phyloP scores from a whole-genome alignment of 2,797 vertebrate species.

The Pygocentrus nattereri region DNA sequence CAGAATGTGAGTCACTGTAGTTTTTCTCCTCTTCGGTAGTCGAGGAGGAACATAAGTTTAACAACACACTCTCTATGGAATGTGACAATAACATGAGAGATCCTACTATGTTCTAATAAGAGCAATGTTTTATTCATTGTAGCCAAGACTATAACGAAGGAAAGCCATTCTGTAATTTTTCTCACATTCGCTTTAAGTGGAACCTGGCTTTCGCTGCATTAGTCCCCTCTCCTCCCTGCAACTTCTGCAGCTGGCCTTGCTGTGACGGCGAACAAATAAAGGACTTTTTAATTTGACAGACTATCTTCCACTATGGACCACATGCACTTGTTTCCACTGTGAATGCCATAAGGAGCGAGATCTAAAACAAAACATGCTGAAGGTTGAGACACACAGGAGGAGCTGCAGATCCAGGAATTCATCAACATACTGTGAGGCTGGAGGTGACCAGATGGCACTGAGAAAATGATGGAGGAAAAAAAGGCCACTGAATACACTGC shows the following conservation, averaged over 20 bases:
- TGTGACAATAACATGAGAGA: too few species aligned
- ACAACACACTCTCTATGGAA: background rate
- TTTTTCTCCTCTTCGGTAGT: background rate
- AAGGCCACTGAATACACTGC: background rate
- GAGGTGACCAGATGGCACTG: constrained; percentile 9
- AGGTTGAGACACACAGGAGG: constrained; percentile 3
- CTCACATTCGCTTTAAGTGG: constrained; percentile 29
- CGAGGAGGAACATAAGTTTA: background rate
- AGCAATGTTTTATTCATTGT: background rate
- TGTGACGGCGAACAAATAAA: constrained; percentile 27
- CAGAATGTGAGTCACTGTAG: constrained; percentile 48
- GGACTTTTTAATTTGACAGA: constrained; percentile 5
- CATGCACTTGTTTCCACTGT: background rate
- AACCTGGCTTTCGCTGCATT: background rate
- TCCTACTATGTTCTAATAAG: too few species aligned
- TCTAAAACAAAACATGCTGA: constrained; percentile 38
- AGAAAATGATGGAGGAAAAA: constrained; percentile 8
- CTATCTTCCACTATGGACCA: constrained; percentile 23
- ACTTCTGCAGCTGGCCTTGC: constrained; percentile 54
- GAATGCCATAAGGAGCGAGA: constrained; percentile 13
- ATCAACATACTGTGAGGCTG: constrained; percentile 29
- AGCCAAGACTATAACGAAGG: constrained; percentile 11
- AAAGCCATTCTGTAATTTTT: background rate
- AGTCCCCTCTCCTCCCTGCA: constrained; percentile 30
- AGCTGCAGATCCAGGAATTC: constrained; percentile 28